phyloP scores from a whole-genome alignment of 1,140 invertebrate species.

The Bilobella aurantiaca region DNA sequence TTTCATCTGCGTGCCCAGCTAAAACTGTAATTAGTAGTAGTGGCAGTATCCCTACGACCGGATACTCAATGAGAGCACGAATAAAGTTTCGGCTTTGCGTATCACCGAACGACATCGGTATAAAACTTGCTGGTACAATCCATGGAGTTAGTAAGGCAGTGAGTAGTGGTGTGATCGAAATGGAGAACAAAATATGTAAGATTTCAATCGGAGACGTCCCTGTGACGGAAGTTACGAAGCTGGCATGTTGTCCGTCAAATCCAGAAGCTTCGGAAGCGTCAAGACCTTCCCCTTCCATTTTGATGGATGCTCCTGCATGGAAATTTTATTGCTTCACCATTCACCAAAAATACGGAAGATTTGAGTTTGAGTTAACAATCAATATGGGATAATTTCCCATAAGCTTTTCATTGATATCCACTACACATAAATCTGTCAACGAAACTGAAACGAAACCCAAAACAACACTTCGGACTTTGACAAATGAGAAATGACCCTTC shows the following conservation, averaged over 20 bases:
- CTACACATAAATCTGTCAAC: too few relatives aligned
- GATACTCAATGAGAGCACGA: slow-evolving; percentile 26
- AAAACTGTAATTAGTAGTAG: slow-evolving; percentile 21
- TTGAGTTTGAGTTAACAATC: too few relatives aligned
- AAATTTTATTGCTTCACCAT: too few relatives aligned
- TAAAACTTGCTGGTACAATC: slow-evolving; percentile 23
- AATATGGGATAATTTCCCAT: too few relatives aligned
- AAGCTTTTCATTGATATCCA: too few relatives aligned
- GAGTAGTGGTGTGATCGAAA: slow-evolving; percentile 24
- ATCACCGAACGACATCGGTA: neutral
- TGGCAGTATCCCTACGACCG: slow-evolving; percentile 15
- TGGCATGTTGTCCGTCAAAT: slow-evolving; percentile 15
- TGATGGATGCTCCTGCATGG: too few relatives aligned
- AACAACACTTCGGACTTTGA: too few relatives aligned
- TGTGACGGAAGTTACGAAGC: slow-evolving; percentile 26
- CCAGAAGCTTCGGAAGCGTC: too few relatives aligned
- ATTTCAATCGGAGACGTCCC: slow-evolving; percentile 26
- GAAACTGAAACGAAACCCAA: too few relatives aligned
- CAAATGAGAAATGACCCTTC: too few relatives aligned
- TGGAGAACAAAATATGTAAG: slow-evolving; percentile 16
- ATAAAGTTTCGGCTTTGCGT: neutral
- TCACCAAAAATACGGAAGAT: too few relatives aligned
- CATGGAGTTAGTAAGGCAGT: slow-evolving; percentile 25
- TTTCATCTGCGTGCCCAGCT: neutral
- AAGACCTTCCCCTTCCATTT: too few relatives aligned